These are phyloP conservation scores for Auanema freiburgensis DNA, from an alignment of 2,888 invertebrate species.

Conservation along the genomic window DNA sequence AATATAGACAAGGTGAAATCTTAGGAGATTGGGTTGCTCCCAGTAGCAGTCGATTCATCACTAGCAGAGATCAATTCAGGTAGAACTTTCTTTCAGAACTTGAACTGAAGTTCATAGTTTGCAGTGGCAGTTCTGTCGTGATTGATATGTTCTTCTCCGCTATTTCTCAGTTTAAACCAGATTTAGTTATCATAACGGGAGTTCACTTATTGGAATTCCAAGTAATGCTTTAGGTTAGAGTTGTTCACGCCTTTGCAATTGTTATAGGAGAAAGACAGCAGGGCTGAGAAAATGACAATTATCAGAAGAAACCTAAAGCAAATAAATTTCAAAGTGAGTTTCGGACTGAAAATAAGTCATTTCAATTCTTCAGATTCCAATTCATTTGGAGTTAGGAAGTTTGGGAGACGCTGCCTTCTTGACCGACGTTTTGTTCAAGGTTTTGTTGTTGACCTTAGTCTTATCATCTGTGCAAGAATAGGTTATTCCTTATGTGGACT, in stretches of 20 bases:
- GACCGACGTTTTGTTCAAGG: conserved; percentile 50
- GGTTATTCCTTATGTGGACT: conserved; percentile 65
- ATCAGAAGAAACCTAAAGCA: conserved; percentile 63
- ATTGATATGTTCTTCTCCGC: conserved; percentile 67
- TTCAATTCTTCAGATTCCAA: conserved; percentile 53
- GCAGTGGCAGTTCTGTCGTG: conserved; percentile 60
- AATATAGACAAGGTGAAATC: conserved; percentile 66
- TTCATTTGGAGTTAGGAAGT: conserved; percentile 68
- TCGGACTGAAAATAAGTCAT: background rate
- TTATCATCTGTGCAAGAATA: conserved; percentile 28
- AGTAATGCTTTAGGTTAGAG: conserved; percentile 12
- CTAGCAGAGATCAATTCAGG: conserved; percentile 67
- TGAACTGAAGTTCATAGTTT: conserved; percentile 19
- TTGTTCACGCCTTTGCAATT: background rate
- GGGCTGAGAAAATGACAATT: conserved; percentile 61
- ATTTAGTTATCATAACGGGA: conserved; percentile 66
- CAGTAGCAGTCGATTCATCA: conserved; percentile 67
- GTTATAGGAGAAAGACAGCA: conserved; percentile 49
- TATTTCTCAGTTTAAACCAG: conserved; percentile 63
- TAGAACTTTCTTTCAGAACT: conserved; percentile 10
- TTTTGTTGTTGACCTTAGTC: conserved; percentile 10
- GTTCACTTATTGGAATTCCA: conserved; percentile 67
- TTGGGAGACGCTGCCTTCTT: conserved; percentile 65
- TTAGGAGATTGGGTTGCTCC: conserved; percentile 65
- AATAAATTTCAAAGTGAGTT: conserved; percentile 50